Conservation (phyloP, 2,888 invertebrate species). For the Leuctra nigra region DNA sequence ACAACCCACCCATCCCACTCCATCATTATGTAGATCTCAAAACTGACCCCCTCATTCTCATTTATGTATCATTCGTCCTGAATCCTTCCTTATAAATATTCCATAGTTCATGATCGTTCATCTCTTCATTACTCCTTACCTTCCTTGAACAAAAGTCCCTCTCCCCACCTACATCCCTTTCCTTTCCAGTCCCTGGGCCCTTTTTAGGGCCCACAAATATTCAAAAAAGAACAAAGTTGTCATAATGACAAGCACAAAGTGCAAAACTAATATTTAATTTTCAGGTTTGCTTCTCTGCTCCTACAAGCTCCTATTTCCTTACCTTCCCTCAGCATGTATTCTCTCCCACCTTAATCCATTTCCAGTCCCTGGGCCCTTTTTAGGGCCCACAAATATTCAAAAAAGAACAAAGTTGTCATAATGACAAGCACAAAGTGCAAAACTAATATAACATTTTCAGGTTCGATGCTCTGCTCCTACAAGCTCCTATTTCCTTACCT, state of each 20-base stretch:
- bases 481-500: background rate
- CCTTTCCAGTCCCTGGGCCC: conserved; percentile 18
- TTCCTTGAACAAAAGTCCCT: background rate
- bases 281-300: too few species aligned
- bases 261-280: background rate
- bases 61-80: too few species aligned
- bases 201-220: conserved; percentile 25
- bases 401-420: conserved; percentile 20
- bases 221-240: conserved; percentile 21
- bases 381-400: conserved; percentile 24
- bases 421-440: conserved; percentile 4
- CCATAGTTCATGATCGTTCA: too few species aligned
- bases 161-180: background rate
- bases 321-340: background rate
- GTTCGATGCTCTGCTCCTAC: too few species aligned
- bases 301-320: background rate
- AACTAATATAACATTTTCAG: background rate
- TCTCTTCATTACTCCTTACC: background rate
- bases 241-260: conserved; percentile 1
- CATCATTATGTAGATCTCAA: conserved; percentile 9
- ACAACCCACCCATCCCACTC: background rate
- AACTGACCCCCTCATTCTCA: background rate
- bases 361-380: conserved; percentile 22
- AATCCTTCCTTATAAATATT: too few species aligned
- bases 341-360: background rate